Conservation (phyloP, 2,797 vertebrate species). For the Chromobotia macracanthus region DNA sequence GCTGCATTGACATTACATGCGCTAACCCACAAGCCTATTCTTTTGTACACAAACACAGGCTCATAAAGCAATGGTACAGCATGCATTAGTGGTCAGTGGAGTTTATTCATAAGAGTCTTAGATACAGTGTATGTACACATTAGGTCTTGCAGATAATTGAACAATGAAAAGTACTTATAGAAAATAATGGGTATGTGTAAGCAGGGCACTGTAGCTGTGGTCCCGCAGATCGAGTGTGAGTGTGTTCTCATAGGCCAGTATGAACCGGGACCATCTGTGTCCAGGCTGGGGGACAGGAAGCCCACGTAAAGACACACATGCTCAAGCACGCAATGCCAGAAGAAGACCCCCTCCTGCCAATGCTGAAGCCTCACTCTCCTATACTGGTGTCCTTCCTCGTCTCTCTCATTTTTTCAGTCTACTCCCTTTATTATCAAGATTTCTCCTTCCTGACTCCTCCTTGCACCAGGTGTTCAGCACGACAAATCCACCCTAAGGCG, state of each 20-base stretch:
- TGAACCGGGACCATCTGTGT: conserved; percentile 77
- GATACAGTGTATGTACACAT: not conserved
- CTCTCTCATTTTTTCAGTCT: not conserved
- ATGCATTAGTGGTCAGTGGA: not conserved
- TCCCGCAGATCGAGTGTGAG: conserved; percentile 67
- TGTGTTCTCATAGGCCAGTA: conserved; percentile 66
- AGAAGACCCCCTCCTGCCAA: conserved; percentile 58
- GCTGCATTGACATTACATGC: not conserved
- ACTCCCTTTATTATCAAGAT: not conserved
- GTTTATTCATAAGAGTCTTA: conserved; percentile 15
- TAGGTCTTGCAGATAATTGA: conserved; percentile 17
- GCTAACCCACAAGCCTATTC: conserved; percentile 1
- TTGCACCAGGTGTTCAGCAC: not conserved
- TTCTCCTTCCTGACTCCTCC: not conserved
- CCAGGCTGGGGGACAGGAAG: conserved; percentile 80
- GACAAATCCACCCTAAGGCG: not conserved
- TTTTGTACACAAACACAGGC: not conserved
- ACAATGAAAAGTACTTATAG: conserved; percentile 11
- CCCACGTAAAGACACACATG: conserved; percentile 78
- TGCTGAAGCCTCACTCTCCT: conserved; percentile 19
- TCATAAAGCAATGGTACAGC: conserved; percentile 9
- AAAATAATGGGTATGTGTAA: conserved; percentile 31
- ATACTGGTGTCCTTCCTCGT: not conserved
- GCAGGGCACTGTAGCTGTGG: conserved; percentile 50
- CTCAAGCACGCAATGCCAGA: conserved; percentile 69